Conservation (phyloP, 2,797 vertebrate genomes). For the Coracias cyanogaster region DNA sequence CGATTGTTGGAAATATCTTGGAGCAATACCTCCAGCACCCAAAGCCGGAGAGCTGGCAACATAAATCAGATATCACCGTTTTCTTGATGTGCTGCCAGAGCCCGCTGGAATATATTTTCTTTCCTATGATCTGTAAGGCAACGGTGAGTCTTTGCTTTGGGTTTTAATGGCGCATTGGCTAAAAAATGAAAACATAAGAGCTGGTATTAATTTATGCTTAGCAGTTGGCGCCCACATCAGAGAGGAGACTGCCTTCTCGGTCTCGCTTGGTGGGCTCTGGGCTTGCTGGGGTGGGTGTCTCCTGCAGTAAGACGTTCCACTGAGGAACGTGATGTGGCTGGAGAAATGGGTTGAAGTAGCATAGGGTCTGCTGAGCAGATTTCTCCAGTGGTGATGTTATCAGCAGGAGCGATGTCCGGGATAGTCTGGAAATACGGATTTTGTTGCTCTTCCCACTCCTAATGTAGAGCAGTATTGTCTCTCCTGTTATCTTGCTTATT, state of each 20-base stretch:
- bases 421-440: not conserved
- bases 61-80: not conserved
- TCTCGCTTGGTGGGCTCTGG: not conserved
- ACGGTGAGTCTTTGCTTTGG: not conserved
- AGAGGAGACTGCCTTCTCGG: not conserved
- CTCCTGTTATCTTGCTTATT: not conserved
- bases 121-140: not conserved
- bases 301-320: not conserved
- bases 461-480: accelerated
- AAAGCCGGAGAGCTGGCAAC: not conserved
- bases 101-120: not conserved
- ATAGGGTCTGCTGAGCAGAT: not conserved
- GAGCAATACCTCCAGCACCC: not conserved
- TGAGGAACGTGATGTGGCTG: not conserved
- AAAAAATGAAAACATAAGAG: not conserved
- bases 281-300: not conserved
- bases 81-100: not conserved
- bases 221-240: not conserved
- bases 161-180: not conserved
- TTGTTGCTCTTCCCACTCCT: not conserved
- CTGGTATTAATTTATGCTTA: not conserved
- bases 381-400: not conserved
- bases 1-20: not conserved
- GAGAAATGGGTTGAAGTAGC: not conserved
- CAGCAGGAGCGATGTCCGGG: accelerated